A percentile compares a stretch with the other conserved stretches of the same genome.
These are phyloP conservation scores for Orthonevra nobilis DNA, from an alignment of 2,888 invertebrate genomes.

Conservation along the genomic window DNA sequence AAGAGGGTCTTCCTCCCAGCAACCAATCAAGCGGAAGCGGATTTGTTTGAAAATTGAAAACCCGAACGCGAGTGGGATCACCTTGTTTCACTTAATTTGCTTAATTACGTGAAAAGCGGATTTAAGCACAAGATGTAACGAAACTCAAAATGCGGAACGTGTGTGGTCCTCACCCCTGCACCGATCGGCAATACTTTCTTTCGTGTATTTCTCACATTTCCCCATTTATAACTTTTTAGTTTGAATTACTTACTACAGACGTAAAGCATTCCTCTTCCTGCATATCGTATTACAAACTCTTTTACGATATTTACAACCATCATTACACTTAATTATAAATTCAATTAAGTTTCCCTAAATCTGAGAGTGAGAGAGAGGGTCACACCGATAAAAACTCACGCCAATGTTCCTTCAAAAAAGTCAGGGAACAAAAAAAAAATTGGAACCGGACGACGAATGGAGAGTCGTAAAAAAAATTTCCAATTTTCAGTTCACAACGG, in stretches of 20 bases:
- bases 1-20: too few species aligned
- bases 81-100: too few species aligned
- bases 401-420: conserved; percentile 21
- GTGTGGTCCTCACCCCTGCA: too few species aligned
- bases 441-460: conserved; percentile 32
- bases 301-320: conserved; percentile 32
- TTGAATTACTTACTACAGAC: conserved; percentile 8
- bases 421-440: conserved; percentile 32
- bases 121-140: too few species aligned
- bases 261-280: conserved; percentile 11
- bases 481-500: conserved; percentile 33
- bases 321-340: conserved; percentile 56
- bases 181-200: too few species aligned
- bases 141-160: too few species aligned
- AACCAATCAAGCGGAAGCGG: too few species aligned
- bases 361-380: conserved; percentile 22
- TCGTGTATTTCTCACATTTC: too few species aligned
- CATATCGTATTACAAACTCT: conserved; percentile 28
- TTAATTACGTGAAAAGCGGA: too few species aligned
- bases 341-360: conserved; percentile 46
- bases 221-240: conserved; percentile 12
- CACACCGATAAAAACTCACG: neutral
- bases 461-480: conserved; percentile 45
- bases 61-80: too few species aligned
- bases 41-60: too few species aligned